A percentile compares a stretch with the other conserved stretches of the same genome.
Conservation (phyloP, 2,113 vertebrate species). For the Pitta sordida region DNA sequence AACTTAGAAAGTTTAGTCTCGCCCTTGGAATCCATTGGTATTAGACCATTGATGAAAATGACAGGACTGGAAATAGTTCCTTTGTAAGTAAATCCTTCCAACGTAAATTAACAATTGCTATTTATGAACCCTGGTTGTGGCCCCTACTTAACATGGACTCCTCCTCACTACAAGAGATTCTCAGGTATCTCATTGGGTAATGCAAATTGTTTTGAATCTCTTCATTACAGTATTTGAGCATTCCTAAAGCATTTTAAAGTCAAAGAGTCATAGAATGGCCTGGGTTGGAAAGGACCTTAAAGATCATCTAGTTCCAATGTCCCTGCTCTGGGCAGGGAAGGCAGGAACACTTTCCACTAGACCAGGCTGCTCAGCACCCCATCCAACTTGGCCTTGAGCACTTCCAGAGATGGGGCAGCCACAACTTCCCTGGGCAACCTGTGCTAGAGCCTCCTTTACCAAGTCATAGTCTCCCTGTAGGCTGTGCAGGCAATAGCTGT, state of each 20-base stretch:
- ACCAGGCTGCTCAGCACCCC: neutral
- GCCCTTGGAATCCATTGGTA: neutral
- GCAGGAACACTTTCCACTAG: neutral
- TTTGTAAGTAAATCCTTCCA: conserved; percentile 10
- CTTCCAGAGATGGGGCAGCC: neutral
- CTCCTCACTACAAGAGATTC: neutral
- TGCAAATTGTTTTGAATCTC: neutral
- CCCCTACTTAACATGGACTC: neutral
- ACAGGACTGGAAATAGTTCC: neutral
- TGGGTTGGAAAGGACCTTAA: neutral
- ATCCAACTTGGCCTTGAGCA: neutral
- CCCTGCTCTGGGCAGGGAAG: too few relatives aligned
- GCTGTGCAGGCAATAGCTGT: neutral
- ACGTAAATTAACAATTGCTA: neutral
- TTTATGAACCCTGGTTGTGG: neutral
- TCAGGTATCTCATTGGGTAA: neutral
- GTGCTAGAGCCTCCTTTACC: neutral
- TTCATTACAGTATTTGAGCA: neutral
- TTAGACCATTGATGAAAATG: neutral
- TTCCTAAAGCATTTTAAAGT: neutral
- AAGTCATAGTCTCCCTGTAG: neutral
- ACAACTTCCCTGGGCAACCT: neutral
- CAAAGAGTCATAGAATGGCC: neutral
- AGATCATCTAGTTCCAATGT: neutral
- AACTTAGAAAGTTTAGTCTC: neutral